Conservation (phyloP, 2,888 invertebrate species). For the Carpatolechia fugitivella region DNA sequence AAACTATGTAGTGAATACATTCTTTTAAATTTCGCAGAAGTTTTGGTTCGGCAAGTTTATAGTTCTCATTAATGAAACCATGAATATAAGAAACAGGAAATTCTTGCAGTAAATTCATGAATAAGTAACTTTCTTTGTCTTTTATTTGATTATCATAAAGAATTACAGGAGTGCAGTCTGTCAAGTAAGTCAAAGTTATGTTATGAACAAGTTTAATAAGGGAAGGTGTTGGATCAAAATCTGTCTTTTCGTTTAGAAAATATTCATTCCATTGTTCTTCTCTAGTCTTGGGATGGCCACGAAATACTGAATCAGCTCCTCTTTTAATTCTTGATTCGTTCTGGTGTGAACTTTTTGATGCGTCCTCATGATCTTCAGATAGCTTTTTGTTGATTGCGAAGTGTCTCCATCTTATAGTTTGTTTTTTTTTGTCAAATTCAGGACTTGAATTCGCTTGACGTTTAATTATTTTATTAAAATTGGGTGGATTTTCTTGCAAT, state of each 20-base stretch:
- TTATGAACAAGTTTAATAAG: slow-evolving; percentile 80
- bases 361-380: neutral
- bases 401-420: slow-evolving; percentile 24
- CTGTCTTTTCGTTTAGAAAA: slow-evolving; percentile 60
- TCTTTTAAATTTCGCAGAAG: slow-evolving; percentile 60
- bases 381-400: slow-evolving; percentile 13
- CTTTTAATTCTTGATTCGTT: slow-evolving; percentile 37
- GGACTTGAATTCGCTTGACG: slow-evolving; percentile 1
- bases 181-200: slow-evolving; percentile 79
- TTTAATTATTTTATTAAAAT: slow-evolving; percentile 6
- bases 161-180: slow-evolving; percentile 82
- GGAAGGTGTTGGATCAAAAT: slow-evolving; percentile 77
- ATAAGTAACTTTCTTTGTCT: slow-evolving; percentile 72
- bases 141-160: slow-evolving; percentile 83
- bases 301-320: slow-evolving; percentile 72
- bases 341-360: too few relatives aligned
- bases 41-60: slow-evolving; percentile 63
- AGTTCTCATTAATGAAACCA: slow-evolving; percentile 78
- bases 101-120: slow-evolving; percentile 78
- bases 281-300: slow-evolving; percentile 79
- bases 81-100: slow-evolving; percentile 81
- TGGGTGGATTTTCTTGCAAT: neutral
- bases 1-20: slow-evolving; percentile 83
- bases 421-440: neutral
- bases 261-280: slow-evolving; percentile 75